phyloP scores from a whole-genome alignment of 1,140 invertebrate genomes.

The Chlorops oryzae region DNA sequence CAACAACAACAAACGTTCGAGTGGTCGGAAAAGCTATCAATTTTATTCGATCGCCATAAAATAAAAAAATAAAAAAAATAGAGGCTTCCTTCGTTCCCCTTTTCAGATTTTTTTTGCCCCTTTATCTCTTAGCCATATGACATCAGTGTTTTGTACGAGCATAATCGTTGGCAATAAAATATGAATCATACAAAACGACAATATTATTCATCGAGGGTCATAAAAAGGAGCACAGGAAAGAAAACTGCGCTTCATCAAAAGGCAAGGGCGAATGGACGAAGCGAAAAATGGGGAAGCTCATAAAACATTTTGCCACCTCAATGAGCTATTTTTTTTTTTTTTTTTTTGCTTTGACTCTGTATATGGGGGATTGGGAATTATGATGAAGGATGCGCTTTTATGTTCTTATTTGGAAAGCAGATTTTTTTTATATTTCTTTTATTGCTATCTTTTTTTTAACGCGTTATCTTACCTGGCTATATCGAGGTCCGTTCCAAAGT shows the following conservation, averaged over 20 bases:
- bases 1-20: neutral
- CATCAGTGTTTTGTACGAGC: constrained; percentile 8
- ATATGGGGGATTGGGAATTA: no score
- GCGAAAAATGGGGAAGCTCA: no score
- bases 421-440: no score
- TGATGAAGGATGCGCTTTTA: no score
- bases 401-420: no score
- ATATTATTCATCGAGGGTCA: constrained; percentile 38
- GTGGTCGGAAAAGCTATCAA: neutral
- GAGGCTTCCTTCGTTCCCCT: no score
- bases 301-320: no score
- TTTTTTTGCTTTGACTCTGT: no score
- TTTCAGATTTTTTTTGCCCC: neutral
- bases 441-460: neutral
- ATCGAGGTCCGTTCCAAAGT: constrained; percentile 69
- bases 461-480: constrained; percentile 42
- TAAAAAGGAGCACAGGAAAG: no score
- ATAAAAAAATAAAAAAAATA: constrained; percentile 1
- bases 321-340: no score
- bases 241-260: no score
- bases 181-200: constrained; percentile 46
- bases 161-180: constrained; percentile 28
- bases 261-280: no score
- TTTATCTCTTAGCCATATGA: constrained; percentile 3
- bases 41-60: neutral